Evolutionary conservation across 2,888 invertebrate species (phyloP).

Genomic region (Patella caerulea): DNA sequence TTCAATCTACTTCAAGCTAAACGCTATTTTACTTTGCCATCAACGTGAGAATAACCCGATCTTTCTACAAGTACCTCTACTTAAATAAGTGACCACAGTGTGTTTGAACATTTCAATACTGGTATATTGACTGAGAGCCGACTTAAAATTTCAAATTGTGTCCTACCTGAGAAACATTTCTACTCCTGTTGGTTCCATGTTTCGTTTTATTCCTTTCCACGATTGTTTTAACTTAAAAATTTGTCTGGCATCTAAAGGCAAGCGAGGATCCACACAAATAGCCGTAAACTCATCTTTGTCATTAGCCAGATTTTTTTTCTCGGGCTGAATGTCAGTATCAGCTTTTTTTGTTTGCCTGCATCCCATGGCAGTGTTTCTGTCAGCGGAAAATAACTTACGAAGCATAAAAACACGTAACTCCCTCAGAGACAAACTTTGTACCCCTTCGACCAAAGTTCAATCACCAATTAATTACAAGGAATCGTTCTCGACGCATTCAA

Average conservation of each 20-base stretch:
- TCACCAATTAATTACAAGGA: too few species aligned
- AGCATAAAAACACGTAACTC: neutral
- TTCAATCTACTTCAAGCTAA: too few species aligned
- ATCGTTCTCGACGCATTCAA: too few species aligned
- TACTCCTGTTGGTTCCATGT: slow-evolving; percentile 57
- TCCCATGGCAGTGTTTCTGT: neutral
- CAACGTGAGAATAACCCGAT: too few species aligned
- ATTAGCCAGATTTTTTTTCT: neutral
- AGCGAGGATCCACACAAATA: slow-evolving; percentile 26
- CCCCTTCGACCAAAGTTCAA: neutral
- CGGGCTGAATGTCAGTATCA: neutral
- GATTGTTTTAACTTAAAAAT: slow-evolving; percentile 56
- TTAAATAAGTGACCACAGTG: too few species aligned
- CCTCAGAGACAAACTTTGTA: too few species aligned
- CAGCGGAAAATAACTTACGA: slow-evolving; percentile 1
- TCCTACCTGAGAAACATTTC: slow-evolving; percentile 63
- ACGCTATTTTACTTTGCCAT: too few species aligned
- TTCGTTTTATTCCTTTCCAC: slow-evolving; percentile 61
- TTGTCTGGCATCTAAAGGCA: slow-evolving; percentile 41
- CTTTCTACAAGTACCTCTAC: too few species aligned
- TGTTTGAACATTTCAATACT: too few species aligned
- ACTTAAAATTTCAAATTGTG: too few species aligned
- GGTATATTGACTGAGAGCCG: too few species aligned
- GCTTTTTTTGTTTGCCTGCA: slow-evolving; percentile 10
- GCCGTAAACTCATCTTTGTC: neutral